Conservation (phyloP, 2,888 invertebrate genomes). For the Geotrupes spiniger region DNA sequence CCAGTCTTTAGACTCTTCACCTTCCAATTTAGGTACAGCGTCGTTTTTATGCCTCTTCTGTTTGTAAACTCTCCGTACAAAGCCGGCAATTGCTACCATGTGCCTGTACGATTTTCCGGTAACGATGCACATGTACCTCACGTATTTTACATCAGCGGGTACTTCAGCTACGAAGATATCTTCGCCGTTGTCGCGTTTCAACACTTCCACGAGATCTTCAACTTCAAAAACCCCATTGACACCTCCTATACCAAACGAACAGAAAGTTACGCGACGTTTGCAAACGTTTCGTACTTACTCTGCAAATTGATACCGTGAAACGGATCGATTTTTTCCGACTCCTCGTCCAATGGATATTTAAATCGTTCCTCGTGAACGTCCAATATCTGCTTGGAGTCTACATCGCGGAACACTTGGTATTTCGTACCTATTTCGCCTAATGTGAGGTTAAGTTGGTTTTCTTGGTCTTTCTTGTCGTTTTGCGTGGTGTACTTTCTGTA, state of each 20-base stretch:
- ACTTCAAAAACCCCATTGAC: constrained; percentile 82
- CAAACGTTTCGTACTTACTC: constrained; percentile 51
- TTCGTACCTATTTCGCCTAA: constrained; percentile 48
- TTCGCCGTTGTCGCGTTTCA: constrained; percentile 73
- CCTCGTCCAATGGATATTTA: constrained; percentile 39
- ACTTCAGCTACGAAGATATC: constrained; percentile 80
- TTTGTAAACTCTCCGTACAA: constrained; percentile 74
- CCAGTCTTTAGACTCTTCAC: constrained; percentile 75
- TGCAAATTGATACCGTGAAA: constrained; percentile 61
- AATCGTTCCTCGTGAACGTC: constrained; percentile 68
- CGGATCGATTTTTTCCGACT: constrained; percentile 52
- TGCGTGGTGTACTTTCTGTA: constrained; percentile 3
- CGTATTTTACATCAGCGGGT: constrained; percentile 72
- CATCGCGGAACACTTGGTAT: constrained; percentile 69
- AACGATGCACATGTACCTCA: constrained; percentile 80
- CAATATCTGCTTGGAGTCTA: constrained; percentile 66
- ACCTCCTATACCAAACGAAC: constrained; percentile 64
- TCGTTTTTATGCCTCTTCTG: constrained; percentile 64
- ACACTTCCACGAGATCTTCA: constrained; percentile 74
- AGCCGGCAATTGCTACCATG: constrained; percentile 70
- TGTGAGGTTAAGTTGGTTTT: constrained; percentile 17
- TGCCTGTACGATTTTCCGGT: constrained; percentile 73
- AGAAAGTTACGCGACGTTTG: neutral
- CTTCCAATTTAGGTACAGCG: constrained; percentile 72
- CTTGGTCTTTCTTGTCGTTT: constrained; percentile 2